Evolutionary conservation across 2,113 vertebrate species (phyloP).

Genomic region (Pterocles gutturalis): DNA sequence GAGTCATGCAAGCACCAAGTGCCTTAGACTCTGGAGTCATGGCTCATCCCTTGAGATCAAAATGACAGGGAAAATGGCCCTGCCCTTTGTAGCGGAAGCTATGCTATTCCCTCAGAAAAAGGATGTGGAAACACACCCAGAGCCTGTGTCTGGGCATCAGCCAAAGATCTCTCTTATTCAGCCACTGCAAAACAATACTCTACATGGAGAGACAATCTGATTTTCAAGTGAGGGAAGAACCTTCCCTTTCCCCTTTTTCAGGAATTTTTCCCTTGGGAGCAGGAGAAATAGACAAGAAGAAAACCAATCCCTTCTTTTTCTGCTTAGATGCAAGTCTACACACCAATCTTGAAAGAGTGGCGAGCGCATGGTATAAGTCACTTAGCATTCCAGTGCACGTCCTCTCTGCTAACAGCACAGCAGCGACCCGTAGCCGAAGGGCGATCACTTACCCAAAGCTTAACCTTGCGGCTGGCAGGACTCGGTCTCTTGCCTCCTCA

Average conservation of each 20-base stretch:
- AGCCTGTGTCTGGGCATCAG: background rate
- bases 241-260: background rate
- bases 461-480: slow-evolving; percentile 50
- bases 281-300: background rate
- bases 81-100: background rate
- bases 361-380: background rate
- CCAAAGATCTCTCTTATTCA: background rate
- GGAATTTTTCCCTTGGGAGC: background rate
- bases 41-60: background rate
- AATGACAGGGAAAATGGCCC: background rate
- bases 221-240: background rate
- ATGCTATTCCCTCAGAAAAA: background rate
- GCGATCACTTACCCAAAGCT: background rate
- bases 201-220: background rate
- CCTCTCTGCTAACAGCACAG: background rate
- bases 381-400: slow-evolving; percentile 1
- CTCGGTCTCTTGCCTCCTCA: background rate
- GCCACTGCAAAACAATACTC: background rate
- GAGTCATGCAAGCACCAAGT: background rate
- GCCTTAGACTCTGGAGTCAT: background rate
- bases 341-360: background rate
- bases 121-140: background rate
- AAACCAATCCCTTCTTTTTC: background rate
- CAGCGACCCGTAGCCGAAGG: background rate
- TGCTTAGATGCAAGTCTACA: background rate